A percentile compares a stretch with the other conserved stretches of the same genome.
Evolutionary conservation across 2,888 invertebrate species (phyloP).

Genomic region (Rhamphomyia laevipes): DNA sequence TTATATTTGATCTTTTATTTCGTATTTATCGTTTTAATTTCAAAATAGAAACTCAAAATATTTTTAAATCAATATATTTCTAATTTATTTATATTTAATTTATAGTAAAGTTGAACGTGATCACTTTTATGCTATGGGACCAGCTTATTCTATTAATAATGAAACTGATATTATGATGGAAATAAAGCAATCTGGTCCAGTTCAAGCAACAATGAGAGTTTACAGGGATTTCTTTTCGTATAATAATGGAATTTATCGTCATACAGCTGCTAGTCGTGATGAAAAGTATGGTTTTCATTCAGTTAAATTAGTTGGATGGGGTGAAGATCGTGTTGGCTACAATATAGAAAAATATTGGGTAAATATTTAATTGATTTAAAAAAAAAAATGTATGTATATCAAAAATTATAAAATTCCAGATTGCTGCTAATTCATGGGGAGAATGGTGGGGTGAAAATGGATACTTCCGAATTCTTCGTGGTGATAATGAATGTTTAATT

Average conservation of each 20-base stretch:
- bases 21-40: no score
- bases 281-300: slow-evolving; percentile 69
- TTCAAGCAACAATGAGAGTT: slow-evolving; percentile 86
- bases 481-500: slow-evolving; percentile 78
- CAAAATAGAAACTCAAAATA: no score
- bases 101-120: slow-evolving; percentile 38
- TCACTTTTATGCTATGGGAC: slow-evolving; percentile 58
- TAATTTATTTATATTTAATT: no score
- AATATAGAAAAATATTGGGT: slow-evolving; percentile 76
- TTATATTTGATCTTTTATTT: no score
- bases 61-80: no score
- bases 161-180: slow-evolving; percentile 86
- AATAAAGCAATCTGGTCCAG: slow-evolving; percentile 80
- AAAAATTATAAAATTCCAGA: slow-evolving; percentile 44
- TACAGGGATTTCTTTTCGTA: slow-evolving; percentile 91
- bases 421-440: slow-evolving; percentile 93
- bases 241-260: slow-evolving; percentile 69
- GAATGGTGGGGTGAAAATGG: slow-evolving; percentile 83
- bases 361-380: slow-evolving; percentile 34
- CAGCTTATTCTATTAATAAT: slow-evolving; percentile 60
- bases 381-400: no score
- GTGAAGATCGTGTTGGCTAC: slow-evolving; percentile 49
- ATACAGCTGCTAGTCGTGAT: slow-evolving; percentile 44
- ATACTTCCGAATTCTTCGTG: slow-evolving; percentile 75
- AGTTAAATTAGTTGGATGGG: slow-evolving; percentile 88